Evolutionary conservation across 2,888 invertebrate genomes (phyloP), one percentile per base, ranked within the genome.

Genomic region (Hylaea fasciaria): DNA sequence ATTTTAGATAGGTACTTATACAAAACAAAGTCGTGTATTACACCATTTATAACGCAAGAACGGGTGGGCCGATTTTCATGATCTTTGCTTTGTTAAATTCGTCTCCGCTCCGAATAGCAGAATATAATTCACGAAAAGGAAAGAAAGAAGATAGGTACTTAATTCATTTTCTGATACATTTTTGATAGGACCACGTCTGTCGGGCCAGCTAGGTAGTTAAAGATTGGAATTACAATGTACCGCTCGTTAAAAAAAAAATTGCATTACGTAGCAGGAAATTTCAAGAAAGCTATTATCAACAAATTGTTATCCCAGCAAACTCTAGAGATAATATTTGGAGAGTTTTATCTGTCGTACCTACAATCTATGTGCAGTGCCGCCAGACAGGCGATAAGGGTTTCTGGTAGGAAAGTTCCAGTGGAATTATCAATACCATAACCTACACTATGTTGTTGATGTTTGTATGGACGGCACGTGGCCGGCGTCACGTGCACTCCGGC

Each of bases 401-500:
- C n/a, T 22, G 35, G 9, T 13, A 39, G 40, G 49, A 65, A 65
- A 46, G 49, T 65, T 69, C 65, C 37, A 67, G 60, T 28, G 55
- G 13, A 10, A 17, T 56, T 44, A 11, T 28, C 17, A 28, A 44
- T 51, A 12, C 50, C 64, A 47, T 61, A 64, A 66, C 64, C 62
- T 60, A 51, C 64, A 64, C 52, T 52, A 56, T 61, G 46, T 17
- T 47, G 17, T 43, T 54, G 45, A 29, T 40, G 9, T 32, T 32
- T 44, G 43, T 60, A 57, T 70, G 66, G 70, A 73, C 69, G 72
- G 63, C 69, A 76, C 89, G 85, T 89, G 91, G 68, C 52, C 50
- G 45, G 48, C 57, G 74, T 85, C 91, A 90, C 91, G 91, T 87
- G 80, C 83, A 77, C 82, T 73, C 50, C 22, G 22, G 16, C 56